These are phyloP conservation scores for Pipistrellus pipistrellus DNA, from an alignment of 2,797 vertebrate genomes.

Conservation along the genomic window DNA sequence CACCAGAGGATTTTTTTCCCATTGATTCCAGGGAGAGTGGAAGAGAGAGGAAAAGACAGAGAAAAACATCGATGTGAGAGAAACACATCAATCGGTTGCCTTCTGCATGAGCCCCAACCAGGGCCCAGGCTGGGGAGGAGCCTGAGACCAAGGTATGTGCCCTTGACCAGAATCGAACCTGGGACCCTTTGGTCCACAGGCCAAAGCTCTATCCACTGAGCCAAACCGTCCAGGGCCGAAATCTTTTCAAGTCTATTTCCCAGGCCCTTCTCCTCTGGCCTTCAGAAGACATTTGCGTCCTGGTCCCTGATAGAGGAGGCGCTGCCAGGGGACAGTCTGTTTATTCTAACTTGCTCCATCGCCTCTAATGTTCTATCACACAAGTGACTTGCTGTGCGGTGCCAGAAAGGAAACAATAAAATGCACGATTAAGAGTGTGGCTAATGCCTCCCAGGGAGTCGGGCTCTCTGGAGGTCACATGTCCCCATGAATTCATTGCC, in stretches of 20 bases:
- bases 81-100: too few species aligned
- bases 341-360: conserved; percentile 71
- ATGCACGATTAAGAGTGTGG: conserved; percentile 75
- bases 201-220: too few species aligned
- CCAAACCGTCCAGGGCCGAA: neutral
- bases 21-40: too few species aligned
- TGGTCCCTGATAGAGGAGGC: conserved; percentile 28
- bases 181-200: too few species aligned
- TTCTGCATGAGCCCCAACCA: too few species aligned
- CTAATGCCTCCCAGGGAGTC: conserved; percentile 51
- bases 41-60: too few species aligned
- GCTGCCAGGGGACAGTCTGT: conserved; percentile 51
- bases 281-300: neutral
- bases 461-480: conserved; percentile 75
- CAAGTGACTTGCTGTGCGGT: conserved; percentile 67
- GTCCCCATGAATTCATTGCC: conserved; percentile 16
- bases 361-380: conserved; percentile 73
- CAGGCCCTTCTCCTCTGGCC: conserved; percentile 34
- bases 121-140: too few species aligned
- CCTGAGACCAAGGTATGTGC: too few species aligned
- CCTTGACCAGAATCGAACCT: too few species aligned
- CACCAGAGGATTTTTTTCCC: too few species aligned
- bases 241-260: neutral
- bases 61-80: too few species aligned
- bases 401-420: conserved; percentile 79